Percentiles rank a stretch among this genome's conserved stretches.
These are phyloP conservation scores for Myodes glareolus DNA, from an alignment of 2,113 vertebrate species.

Conservation along the genomic window DNA sequence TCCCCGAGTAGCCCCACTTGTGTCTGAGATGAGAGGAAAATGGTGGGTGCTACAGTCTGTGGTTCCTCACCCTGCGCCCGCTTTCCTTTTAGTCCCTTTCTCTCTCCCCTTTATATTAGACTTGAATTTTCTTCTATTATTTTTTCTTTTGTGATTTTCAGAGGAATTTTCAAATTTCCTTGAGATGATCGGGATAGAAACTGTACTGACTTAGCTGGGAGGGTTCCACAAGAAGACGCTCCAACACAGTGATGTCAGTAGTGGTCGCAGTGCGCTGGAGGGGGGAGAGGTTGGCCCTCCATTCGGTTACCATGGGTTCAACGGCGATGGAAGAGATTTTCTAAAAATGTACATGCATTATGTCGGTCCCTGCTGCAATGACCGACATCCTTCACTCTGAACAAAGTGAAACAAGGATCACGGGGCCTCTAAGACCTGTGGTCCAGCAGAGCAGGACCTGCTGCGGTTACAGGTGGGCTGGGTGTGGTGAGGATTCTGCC, in stretches of 20 bases:
- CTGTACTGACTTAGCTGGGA: background rate
- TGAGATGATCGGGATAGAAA: background rate
- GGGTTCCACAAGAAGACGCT: background rate
- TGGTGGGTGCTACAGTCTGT: background rate
- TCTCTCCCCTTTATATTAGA: background rate
- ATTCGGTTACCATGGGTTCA: background rate
- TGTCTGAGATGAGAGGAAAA: background rate
- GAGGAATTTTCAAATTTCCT: background rate
- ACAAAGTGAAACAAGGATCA: background rate
- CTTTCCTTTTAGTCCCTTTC: background rate
- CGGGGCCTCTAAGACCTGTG: background rate
- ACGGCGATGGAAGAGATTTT: background rate
- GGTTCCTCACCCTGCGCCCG: too few relatives aligned
- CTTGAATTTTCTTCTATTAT: background rate
- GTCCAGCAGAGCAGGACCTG: rapidly evolving
- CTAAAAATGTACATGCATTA: background rate
- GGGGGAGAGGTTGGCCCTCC: background rate
- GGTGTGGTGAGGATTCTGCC: rapidly evolving
- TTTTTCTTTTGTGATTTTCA: conserved; percentile 23
- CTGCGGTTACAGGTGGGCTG: background rate
- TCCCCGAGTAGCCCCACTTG: background rate
- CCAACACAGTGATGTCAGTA: background rate
- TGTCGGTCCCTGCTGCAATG: background rate
- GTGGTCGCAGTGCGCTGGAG: background rate
- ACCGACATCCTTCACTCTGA: background rate